These are phyloP conservation scores for Chalcosyrphus nemorum DNA, from an alignment of 2,888 invertebrate species.

Conservation along the genomic window DNA sequence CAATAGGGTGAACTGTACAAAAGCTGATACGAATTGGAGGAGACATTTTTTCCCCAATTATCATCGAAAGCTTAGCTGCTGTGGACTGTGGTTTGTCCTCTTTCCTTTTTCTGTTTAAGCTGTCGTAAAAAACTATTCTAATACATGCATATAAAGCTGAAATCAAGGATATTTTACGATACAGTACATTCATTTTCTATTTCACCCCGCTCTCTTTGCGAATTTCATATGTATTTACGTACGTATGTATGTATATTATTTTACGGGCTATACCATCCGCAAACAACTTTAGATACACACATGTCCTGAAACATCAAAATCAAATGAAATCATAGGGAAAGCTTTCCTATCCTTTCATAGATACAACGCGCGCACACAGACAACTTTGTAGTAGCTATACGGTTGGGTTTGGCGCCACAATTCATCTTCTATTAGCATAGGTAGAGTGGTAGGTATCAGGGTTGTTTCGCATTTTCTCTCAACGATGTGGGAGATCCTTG, in stretches of 20 bases:
- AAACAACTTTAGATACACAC: constrained; percentile 34
- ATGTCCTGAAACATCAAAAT: constrained; percentile 28
- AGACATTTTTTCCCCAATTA: constrained; percentile 43
- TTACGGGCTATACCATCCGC: not conserved
- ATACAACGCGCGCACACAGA: not conserved
- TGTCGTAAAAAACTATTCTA: constrained; percentile 21
- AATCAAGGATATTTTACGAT: constrained; percentile 41
- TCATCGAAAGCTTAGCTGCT: constrained; percentile 51
- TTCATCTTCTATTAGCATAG: constrained; percentile 67
- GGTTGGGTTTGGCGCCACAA: constrained; percentile 66
- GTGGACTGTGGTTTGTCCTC: constrained; percentile 16
- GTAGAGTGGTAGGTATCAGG: constrained; percentile 13
- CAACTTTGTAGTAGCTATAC: not conserved
- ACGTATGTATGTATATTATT: no score
- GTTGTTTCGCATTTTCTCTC: constrained; percentile 27
- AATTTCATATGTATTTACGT: no score
- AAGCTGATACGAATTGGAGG: constrained; percentile 3
- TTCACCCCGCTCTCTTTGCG: constrained; percentile 25
- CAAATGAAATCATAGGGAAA: not conserved
- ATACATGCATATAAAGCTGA: not conserved
- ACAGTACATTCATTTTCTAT: not conserved
- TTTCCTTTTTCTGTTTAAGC: constrained; percentile 38
- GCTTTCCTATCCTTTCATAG: constrained; percentile 14
- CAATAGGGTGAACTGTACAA: constrained; percentile 9
- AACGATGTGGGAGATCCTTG: constrained; percentile 28